Percentiles rank a stretch among this genome's conserved stretches.
Evolutionary conservation across 1,140 invertebrate genomes (phyloP).

Genomic region (Physella acuta): DNA sequence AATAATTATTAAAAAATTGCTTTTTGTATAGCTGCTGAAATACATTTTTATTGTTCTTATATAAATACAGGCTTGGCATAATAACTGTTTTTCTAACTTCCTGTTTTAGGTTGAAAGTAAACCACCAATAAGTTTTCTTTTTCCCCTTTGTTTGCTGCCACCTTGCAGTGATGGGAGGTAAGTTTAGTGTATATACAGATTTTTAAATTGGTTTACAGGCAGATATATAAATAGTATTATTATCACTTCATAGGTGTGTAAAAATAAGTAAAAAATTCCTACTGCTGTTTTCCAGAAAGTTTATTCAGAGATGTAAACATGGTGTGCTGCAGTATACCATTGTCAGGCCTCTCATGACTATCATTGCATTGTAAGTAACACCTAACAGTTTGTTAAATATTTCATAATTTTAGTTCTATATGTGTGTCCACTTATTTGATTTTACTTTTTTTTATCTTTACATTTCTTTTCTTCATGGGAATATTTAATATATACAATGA

Average conservation of each 20-base stretch:
- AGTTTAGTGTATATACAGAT: slow-evolving; percentile 29
- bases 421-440: no score
- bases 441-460: neutral
- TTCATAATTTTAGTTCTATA: no score
- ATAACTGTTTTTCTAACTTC: no score
- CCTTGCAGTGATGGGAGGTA: slow-evolving; percentile 85
- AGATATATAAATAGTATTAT: no score
- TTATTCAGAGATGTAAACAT: slow-evolving; percentile 92
- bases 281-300: slow-evolving; percentile 71
- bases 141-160: slow-evolving; percentile 64
- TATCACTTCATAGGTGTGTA: neutral
- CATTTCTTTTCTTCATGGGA: neutral
- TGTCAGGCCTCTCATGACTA: slow-evolving; percentile 82
- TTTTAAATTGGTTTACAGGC: no score
- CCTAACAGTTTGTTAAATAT: no score
- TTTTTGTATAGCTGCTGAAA: no score
- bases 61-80: no score
- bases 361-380: slow-evolving; percentile 77
- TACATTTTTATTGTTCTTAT: no score
- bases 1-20: no score
- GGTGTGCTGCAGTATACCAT: slow-evolving; percentile 93
- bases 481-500: neutral
- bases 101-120: slow-evolving; percentile 67
- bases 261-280: no score
- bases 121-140: slow-evolving; percentile 66